These are phyloP conservation scores for Tenualosa ilisha DNA, from an alignment of 2,797 vertebrate genomes.

Conservation along the genomic window DNA sequence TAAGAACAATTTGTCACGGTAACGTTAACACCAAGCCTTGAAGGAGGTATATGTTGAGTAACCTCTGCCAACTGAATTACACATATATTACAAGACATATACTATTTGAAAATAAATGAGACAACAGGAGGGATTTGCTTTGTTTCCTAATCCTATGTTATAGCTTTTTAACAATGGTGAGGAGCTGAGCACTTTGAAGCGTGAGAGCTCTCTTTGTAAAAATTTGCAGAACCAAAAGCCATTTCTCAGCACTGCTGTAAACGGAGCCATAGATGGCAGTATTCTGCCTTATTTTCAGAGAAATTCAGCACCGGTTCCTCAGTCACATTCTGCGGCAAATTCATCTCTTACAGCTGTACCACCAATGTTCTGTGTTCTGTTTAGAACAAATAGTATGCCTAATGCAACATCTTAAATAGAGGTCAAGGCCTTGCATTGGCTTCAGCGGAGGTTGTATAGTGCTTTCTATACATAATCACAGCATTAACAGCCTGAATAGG, in stretches of 20 bases:
- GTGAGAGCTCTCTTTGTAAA: neutral
- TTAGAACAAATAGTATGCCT: neutral
- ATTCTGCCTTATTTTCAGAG: constrained; percentile 76
- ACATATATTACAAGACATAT: neutral
- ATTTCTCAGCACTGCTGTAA: constrained; percentile 65
- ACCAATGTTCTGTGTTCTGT: neutral
- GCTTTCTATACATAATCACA: neutral
- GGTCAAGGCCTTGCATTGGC: neutral
- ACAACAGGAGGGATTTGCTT: neutral
- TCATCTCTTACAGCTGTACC: neutral
- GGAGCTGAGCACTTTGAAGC: neutral
- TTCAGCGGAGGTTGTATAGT: neutral
- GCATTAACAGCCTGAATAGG: neutral
- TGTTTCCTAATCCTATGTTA: neutral
- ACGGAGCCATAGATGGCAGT: constrained; percentile 81
- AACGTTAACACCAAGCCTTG: neutral
- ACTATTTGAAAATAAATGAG: neutral
- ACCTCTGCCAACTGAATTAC: neutral
- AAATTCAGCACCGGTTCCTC: neutral
- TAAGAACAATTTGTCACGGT: neutral
- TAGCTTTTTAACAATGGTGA: neutral
- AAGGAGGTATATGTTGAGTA: neutral
- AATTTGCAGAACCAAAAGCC: constrained; percentile 7
- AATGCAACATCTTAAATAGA: neutral
- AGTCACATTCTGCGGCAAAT: neutral